Evolutionary conservation across 2,113 vertebrate species (phyloP), one percentile per base, ranked within the genome.

Genomic region (Phyllopteryx taeniolatus): DNA sequence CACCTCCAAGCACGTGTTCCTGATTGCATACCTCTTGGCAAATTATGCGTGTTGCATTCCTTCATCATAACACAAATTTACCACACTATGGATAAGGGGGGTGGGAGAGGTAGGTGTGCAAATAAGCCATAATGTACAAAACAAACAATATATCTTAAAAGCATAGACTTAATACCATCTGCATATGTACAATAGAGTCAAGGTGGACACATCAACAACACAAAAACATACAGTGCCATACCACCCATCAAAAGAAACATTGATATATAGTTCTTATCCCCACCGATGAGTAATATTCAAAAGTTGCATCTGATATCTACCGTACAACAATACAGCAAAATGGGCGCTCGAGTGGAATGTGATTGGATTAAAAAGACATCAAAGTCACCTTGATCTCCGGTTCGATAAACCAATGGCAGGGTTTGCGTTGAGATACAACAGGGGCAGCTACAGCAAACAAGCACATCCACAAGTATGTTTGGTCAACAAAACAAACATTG

Each of bases 51-150:
- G 56, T 53, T 54, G 70, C 72, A 66, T 79, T 80, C 35, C 70
- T 77, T 90, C 81, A 80, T 67, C 43, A 84, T 31, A 75, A 88
- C 79, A 76, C 72, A 81, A 88, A 86, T 80, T 85, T 76, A 87
- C 67, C 46, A 87, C 79, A 74, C 73, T 42, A 81, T 84, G 78
- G 75, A 75, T 74, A 68, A 73, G 71, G 46, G 76, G 74, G 77
- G 59, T 82, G 87, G 77, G 83, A 87, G 86, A 91, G 90, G 90
- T 91, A 91, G 85, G 86, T 92, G 93, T 93, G 92, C 91, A 94
- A 92, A 92, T 87, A 87, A 93, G 88, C 90, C 84, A 76, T 89
- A 78, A 82, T 70, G 61, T 87, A 90, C 83, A 87, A 89, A 83
- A 90, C 74, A 67, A 84, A 85, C 73, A 80, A 76, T 68, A 85